These are phyloP conservation scores for Gyrodactylus bullatarudis DNA, from an alignment of 1,140 invertebrate species.

Conservation along the genomic window DNA sequence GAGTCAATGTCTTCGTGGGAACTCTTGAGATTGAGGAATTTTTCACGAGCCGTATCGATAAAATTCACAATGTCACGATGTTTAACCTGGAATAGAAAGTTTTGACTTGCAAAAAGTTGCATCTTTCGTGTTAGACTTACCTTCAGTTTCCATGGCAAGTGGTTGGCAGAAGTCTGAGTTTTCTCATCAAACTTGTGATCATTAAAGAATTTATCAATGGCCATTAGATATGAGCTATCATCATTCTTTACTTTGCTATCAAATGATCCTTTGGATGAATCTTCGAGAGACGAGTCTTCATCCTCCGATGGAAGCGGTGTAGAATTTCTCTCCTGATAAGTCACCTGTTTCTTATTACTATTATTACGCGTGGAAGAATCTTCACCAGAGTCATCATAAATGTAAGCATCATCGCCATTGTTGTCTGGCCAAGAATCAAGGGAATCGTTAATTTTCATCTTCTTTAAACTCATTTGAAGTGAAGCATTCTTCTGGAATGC, in stretches of 20 bases:
- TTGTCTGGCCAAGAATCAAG: background rate
- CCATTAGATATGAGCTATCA: background rate
- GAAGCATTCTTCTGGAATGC: background rate
- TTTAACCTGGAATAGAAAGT: no score
- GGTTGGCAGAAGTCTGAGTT: background rate
- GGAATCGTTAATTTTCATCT: background rate
- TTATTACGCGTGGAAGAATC: background rate
- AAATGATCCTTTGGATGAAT: background rate
- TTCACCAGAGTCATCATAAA: background rate
- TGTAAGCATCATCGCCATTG: background rate
- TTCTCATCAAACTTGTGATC: background rate
- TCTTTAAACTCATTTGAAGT: background rate
- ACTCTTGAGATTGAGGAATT: slow-evolving; percentile 66
- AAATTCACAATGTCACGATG: slow-evolving; percentile 32
- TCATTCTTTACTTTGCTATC: no score
- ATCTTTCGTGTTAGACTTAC: no score
- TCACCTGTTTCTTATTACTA: background rate
- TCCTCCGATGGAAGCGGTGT: background rate
- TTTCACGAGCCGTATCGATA: slow-evolving; percentile 50
- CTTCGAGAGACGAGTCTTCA: background rate
- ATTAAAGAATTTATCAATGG: background rate
- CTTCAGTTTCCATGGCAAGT: background rate
- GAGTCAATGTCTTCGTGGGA: slow-evolving; percentile 33
- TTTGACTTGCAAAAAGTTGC: no score
- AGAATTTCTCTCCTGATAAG: background rate